Conservation (phyloP, 2,888 invertebrate genomes). For the Drosophila affinis region DNA sequence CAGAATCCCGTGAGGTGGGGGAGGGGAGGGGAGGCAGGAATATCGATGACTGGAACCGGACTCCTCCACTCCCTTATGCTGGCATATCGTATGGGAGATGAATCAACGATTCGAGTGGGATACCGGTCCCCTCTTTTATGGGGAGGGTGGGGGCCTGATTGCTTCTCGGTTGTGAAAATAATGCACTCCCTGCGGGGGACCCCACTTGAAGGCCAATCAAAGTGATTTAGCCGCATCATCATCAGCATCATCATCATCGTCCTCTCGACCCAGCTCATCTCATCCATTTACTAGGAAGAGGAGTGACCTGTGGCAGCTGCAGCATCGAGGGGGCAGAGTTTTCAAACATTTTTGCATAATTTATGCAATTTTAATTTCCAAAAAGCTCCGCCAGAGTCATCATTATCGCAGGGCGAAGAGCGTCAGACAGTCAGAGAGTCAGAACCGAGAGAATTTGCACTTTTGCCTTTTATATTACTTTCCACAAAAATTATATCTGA, state of each 20-base stretch:
- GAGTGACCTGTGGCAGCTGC: slow-evolving; percentile 43
- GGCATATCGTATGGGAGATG: slow-evolving; percentile 40
- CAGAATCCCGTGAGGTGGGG: slow-evolving; percentile 23
- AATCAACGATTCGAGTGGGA: slow-evolving; percentile 32
- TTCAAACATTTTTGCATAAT: slow-evolving; percentile 46
- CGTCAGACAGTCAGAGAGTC: slow-evolving; percentile 8
- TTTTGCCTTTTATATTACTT: slow-evolving; percentile 46
- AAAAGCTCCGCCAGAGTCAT: slow-evolving; percentile 43
- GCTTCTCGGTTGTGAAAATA: slow-evolving; percentile 60
- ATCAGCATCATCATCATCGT: slow-evolving; percentile 2
- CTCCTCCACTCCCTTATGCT: slow-evolving; percentile 6
- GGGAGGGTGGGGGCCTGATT: slow-evolving; percentile 21
- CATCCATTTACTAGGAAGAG: slow-evolving; percentile 3
- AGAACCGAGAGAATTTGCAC: slow-evolving; percentile 34
- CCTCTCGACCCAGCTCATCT: slow-evolving; percentile 8
- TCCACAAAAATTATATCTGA: slow-evolving; percentile 42
- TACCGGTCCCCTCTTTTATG: neutral
- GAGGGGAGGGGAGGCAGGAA: slow-evolving; percentile 41
- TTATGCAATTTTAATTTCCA: slow-evolving; percentile 47
- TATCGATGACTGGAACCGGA: slow-evolving; percentile 49
- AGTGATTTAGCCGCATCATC: slow-evolving; percentile 51
- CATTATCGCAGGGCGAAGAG: slow-evolving; percentile 38
- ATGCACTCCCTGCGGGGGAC: slow-evolving; percentile 59
- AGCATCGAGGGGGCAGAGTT: slow-evolving; percentile 16
- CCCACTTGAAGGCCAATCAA: slow-evolving; percentile 60